phyloP scores from a whole-genome alignment of 2,888 invertebrate genomes.

The Standfussiana lucernea region DNA sequence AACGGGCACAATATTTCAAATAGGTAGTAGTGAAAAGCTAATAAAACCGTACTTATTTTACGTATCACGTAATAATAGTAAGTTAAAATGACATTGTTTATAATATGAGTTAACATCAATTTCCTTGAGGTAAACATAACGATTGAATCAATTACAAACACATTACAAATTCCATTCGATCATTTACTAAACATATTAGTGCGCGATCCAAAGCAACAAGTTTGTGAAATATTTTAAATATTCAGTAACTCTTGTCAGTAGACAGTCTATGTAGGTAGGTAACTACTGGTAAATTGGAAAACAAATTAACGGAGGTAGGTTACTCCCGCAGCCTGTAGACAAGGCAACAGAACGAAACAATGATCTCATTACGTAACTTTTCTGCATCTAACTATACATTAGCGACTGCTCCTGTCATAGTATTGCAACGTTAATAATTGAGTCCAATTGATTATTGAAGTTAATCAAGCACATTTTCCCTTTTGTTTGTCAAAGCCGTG shows the following conservation, averaged over 20 bases:
- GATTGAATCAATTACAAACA: constrained; percentile 73
- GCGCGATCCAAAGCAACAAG: constrained; percentile 52
- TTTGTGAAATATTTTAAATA: constrained; percentile 55
- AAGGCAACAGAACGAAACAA: constrained; percentile 66
- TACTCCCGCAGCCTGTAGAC: constrained; percentile 54
- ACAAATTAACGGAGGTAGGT: constrained; percentile 43
- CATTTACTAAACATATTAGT: constrained; percentile 59
- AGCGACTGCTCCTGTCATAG: constrained; percentile 38
- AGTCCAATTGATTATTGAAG: constrained; percentile 36
- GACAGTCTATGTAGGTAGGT: constrained; percentile 31
- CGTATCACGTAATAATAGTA: constrained; percentile 23
- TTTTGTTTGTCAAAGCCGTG: constrained; percentile 29
- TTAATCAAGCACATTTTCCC: constrained; percentile 50
- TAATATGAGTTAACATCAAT: constrained; percentile 61
- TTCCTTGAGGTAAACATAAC: constrained; percentile 73
- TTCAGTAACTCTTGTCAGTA: constrained; percentile 52
- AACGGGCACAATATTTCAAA: not conserved
- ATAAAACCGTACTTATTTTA: not conserved
- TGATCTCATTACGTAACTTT: constrained; percentile 67
- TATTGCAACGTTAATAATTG: constrained; percentile 31
- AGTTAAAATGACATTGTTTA: constrained; percentile 54
- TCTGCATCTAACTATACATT: constrained; percentile 53
- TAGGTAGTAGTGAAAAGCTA: not conserved
- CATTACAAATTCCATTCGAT: constrained; percentile 68
- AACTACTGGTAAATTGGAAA: constrained; percentile 46